Conservation (phyloP, 2,888 invertebrate species). For the Lithophane semibrunnea region DNA sequence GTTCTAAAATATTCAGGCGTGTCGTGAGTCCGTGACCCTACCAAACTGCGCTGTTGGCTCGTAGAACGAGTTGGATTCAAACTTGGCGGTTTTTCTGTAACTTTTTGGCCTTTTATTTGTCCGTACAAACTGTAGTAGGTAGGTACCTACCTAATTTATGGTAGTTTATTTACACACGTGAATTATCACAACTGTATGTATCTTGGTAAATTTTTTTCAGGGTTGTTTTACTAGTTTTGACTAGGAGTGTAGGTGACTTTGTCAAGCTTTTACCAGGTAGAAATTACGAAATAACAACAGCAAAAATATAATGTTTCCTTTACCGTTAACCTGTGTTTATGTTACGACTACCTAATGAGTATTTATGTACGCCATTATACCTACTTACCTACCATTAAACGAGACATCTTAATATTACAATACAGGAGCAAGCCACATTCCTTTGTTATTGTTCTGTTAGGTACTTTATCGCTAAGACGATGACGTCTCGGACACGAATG, state of each 20-base stretch:
- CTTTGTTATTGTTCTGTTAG: neutral
- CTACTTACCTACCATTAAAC: slow-evolving; percentile 25
- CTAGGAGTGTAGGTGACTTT: neutral
- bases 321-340: slow-evolving; percentile 39
- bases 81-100: slow-evolving; percentile 27
- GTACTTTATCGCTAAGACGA: neutral
- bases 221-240: neutral
- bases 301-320: slow-evolving; percentile 21
- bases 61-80: slow-evolving; percentile 35
- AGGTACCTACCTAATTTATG: slow-evolving; percentile 1
- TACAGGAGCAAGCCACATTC: slow-evolving; percentile 14
- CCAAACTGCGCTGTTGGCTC: slow-evolving; percentile 32
- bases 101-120: slow-evolving; percentile 2
- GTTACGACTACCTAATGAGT: slow-evolving; percentile 42
- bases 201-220: neutral
- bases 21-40: slow-evolving; percentile 45
- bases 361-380: slow-evolving; percentile 46
- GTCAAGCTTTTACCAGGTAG: neutral
- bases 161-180: slow-evolving; percentile 1
- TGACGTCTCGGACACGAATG: slow-evolving; percentile 3
- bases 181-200: neutral
- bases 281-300: slow-evolving; percentile 12
- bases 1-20: slow-evolving; percentile 62
- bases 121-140: neutral
- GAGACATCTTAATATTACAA: slow-evolving; percentile 13